Evolutionary conservation across 2,113 vertebrate genomes (phyloP).

Genomic region (Eulemur macaco): DNA sequence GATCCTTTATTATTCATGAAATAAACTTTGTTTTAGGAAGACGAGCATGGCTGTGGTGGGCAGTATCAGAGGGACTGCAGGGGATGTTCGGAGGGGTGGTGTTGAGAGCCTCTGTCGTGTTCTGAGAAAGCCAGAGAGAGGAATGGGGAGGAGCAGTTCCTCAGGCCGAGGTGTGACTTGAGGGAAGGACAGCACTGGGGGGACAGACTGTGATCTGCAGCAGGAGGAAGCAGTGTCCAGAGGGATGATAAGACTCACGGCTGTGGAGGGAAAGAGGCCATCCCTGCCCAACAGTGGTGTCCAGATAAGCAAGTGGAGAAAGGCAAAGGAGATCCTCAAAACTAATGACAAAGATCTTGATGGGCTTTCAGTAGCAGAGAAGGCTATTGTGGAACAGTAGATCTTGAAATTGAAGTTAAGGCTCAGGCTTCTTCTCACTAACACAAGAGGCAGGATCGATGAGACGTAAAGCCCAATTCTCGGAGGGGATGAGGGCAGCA

Average conservation of each 20-base stretch:
- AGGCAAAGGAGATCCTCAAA: background rate
- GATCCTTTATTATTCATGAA: background rate
- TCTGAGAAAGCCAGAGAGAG: background rate
- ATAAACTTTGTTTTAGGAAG: background rate
- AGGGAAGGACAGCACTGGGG: background rate
- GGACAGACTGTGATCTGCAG: background rate
- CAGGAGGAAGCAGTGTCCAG: background rate
- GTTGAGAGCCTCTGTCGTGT: background rate
- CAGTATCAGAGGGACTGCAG: background rate
- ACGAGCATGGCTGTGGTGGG: background rate
- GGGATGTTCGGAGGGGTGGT: accelerated
- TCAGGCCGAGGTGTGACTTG: background rate
- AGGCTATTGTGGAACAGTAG: background rate
- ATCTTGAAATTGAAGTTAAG: background rate
- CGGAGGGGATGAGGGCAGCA: background rate
- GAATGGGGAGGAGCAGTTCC: background rate
- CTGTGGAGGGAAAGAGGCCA: background rate
- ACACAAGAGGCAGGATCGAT: background rate
- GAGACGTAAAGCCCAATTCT: background rate
- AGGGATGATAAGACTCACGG: background rate
- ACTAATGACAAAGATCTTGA: background rate
- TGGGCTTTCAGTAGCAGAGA: background rate
- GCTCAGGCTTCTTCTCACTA: background rate
- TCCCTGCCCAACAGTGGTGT: background rate
- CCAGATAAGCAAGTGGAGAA: background rate